Percentiles rank a stretch among this genome's conserved stretches.
Conservation (phyloP, 2,888 invertebrate species). For the Mesochorus sp. region DNA sequence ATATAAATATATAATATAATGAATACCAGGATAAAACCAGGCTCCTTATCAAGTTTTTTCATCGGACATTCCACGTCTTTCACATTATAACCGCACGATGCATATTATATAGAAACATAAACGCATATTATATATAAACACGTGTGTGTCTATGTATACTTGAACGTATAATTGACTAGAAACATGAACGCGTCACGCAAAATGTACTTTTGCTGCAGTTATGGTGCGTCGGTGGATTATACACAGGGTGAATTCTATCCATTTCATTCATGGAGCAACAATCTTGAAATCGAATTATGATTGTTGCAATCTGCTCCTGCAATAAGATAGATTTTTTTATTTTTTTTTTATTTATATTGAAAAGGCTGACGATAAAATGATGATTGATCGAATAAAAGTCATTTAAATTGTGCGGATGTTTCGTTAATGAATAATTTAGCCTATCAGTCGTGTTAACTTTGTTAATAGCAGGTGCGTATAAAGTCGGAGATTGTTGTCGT, state of each 20-base stretch:
- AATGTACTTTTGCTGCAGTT: slow-evolving; percentile 51
- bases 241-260: not conserved
- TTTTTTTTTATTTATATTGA: too few species aligned
- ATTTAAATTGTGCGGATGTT: too few species aligned
- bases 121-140: not conserved
- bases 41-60: slow-evolving; percentile 59
- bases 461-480: too few species aligned
- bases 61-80: slow-evolving; percentile 53
- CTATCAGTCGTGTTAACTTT: too few species aligned
- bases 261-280: not conserved
- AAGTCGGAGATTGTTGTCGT: too few species aligned
- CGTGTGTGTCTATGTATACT: slow-evolving; percentile 62
- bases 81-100: slow-evolving; percentile 40
- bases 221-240: slow-evolving; percentile 5
- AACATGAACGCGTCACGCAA: slow-evolving; percentile 75
- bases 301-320: too few species aligned
- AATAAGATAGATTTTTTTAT: too few species aligned
- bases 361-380: too few species aligned
- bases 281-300: not conserved
- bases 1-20: not conserved
- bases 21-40: slow-evolving; percentile 5
- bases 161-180: slow-evolving; percentile 79
- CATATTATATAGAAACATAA: slow-evolving; percentile 8
- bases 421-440: too few species aligned
- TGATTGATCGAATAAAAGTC: too few species aligned